Evolutionary conservation across 2,797 vertebrate genomes (phyloP).

Genomic region (Enteromius argenteus): DNA sequence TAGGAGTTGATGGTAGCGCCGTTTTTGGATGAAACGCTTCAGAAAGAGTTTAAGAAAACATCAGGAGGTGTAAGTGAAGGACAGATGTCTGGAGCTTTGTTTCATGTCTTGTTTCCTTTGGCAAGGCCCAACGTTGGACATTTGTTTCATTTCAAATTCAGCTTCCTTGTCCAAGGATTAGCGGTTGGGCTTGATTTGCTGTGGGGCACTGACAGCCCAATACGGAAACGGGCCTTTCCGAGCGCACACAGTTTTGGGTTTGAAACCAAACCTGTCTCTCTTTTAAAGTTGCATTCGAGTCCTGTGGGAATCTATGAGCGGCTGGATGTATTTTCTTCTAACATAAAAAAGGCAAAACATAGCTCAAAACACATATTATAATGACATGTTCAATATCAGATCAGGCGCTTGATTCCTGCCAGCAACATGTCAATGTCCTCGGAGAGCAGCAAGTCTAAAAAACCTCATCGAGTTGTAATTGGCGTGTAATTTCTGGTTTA

Average conservation of each 20-base stretch:
- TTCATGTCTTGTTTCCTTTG: slow-evolving; percentile 59
- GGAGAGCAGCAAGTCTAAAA: slow-evolving; percentile 11
- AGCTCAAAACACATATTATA: slow-evolving; percentile 35
- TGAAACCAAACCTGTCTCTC: slow-evolving; percentile 45
- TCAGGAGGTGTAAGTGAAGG: slow-evolving; percentile 45
- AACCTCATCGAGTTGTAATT: slow-evolving; percentile 15
- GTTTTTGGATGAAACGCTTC: slow-evolving; percentile 20
- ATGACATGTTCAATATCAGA: slow-evolving; percentile 38
- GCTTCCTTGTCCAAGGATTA: slow-evolving; percentile 56
- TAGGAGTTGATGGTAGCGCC: not conserved
- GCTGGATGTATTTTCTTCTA: slow-evolving; percentile 45
- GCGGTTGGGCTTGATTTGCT: slow-evolving; percentile 43
- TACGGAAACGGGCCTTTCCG: slow-evolving; percentile 44
- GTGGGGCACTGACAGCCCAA: slow-evolving; percentile 24
- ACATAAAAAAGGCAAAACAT: slow-evolving; percentile 36
- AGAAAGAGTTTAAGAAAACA: slow-evolving; percentile 1
- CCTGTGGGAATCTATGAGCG: slow-evolving; percentile 16
- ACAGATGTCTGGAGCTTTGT: slow-evolving; percentile 44
- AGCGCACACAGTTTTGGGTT: slow-evolving; percentile 18
- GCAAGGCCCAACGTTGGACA: slow-evolving; percentile 36
- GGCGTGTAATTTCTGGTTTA: slow-evolving; percentile 12
- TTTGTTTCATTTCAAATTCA: slow-evolving; percentile 51
- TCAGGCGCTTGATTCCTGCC: slow-evolving; percentile 26
- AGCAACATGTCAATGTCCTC: slow-evolving; percentile 21
- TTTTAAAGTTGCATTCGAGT: not conserved